These are phyloP conservation scores for Enoplosus armatus DNA, from an alignment of 2,797 vertebrate species.

Conservation along the genomic window DNA sequence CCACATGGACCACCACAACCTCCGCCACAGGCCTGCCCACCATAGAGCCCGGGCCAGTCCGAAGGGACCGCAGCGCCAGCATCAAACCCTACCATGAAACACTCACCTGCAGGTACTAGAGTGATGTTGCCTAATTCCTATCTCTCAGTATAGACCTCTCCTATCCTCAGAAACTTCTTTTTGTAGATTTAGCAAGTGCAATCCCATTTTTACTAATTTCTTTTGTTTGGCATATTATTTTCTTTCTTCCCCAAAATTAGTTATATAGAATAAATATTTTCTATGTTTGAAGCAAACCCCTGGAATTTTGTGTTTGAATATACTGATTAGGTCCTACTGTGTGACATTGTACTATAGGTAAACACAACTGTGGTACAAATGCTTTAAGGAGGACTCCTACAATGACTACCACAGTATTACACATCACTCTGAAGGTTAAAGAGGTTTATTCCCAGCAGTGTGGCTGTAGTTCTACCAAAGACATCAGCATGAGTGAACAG, in stretches of 20 bases:
- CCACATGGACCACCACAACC: constrained; percentile 98
- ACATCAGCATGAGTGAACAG: constrained; percentile 63
- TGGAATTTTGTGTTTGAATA: not conserved
- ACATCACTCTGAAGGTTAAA: constrained; percentile 42
- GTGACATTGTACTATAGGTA: not conserved
- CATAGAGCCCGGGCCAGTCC: constrained; percentile 93
- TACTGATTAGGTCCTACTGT: constrained; percentile 11
- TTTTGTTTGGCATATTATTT: not conserved
- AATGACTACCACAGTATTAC: constrained; percentile 25
- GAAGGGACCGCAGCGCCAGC: constrained; percentile 95
- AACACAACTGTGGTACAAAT: constrained; percentile 1
- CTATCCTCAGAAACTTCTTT: not conserved
- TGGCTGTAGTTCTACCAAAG: constrained; percentile 54
- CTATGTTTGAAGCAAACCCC: constrained; percentile 3
- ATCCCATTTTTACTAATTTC: not conserved
- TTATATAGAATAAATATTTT: no score
- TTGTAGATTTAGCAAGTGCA: not conserved
- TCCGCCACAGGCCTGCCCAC: constrained; percentile 97
- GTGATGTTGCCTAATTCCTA: no score
- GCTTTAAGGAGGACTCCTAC: constrained; percentile 24
- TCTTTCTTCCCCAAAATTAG: no score
- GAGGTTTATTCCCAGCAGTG: constrained; percentile 47
- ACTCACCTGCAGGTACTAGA: constrained; percentile 88
- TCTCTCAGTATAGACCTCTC: not conserved
- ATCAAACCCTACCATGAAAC: constrained; percentile 92